Conservation (phyloP, 2,113 vertebrate genomes). For the Pseudorectes ferrugineus region DNA sequence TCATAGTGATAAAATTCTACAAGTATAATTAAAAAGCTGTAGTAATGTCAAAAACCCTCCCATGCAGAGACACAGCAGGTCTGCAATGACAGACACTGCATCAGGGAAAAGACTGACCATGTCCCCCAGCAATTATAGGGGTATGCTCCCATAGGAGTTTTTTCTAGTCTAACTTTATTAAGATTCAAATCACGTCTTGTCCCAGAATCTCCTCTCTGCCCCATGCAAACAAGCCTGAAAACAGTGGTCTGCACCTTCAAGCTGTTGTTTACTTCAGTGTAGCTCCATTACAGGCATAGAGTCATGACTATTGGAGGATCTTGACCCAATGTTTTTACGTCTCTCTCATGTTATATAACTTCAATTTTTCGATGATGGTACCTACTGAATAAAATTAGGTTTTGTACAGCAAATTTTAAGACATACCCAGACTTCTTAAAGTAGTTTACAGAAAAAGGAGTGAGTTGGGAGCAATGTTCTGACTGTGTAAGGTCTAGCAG, state of each 20-base stretch:
- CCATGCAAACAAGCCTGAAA: not conserved
- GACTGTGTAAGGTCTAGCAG: not conserved
- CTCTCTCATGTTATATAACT: not conserved
- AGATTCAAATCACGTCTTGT: not conserved
- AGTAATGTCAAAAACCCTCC: not conserved
- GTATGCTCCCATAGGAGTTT: not conserved
- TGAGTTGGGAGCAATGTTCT: slow-evolving; percentile 15
- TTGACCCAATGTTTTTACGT: not conserved
- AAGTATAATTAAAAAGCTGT: not conserved
- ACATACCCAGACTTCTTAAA: not conserved
- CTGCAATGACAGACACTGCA: not conserved
- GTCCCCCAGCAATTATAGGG: not conserved
- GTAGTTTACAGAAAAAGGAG: not conserved
- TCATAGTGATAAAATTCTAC: not conserved
- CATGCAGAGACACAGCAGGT: not conserved
- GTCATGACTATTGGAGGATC: not conserved
- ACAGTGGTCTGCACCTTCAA: not conserved
- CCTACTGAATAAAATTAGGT: not conserved
- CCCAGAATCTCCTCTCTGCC: not conserved
- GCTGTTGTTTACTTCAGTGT: not conserved
- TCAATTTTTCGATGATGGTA: not conserved
- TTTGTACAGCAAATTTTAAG: not conserved
- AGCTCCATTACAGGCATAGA: not conserved
- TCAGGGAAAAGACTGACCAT: not conserved
- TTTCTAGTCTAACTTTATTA: not conserved